phyloP scores from a whole-genome alignment of 2,113 vertebrate genomes.

The Parotia lawesii region DNA sequence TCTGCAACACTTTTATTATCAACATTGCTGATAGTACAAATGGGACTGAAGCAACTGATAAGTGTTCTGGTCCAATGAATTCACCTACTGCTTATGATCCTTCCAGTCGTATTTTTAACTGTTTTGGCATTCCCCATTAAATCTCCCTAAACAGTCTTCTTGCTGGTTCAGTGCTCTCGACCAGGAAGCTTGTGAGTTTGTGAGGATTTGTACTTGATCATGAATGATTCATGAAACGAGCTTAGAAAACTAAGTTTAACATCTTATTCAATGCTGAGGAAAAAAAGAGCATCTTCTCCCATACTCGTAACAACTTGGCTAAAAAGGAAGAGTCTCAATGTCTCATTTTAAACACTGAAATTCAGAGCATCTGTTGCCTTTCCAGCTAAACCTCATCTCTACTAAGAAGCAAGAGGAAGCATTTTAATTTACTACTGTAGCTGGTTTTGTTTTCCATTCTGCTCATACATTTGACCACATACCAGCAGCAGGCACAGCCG shows the following conservation, averaged over 20 bases:
- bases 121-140: conserved; percentile 45
- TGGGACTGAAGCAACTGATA: conserved; percentile 37
- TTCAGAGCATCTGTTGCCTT: conserved; percentile 42
- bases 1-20: conserved; percentile 41
- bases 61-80: conserved; percentile 41
- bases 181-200: conserved; percentile 46
- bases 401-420: not conserved
- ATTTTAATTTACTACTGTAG: not conserved
- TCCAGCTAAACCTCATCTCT: conserved; percentile 14
- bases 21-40: conserved; percentile 22
- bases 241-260: conserved; percentile 62
- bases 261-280: conserved; percentile 33
- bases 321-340: conserved; percentile 36
- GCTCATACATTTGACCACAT: not conserved
- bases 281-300: conserved; percentile 52
- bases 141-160: conserved; percentile 45
- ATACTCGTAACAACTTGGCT: conserved; percentile 46
- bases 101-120: conserved; percentile 1
- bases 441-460: not conserved
- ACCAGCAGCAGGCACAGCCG: not conserved
- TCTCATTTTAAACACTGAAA: conserved; percentile 43
- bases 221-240: conserved; percentile 65
- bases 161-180: conserved; percentile 47
- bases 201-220: conserved; percentile 45
- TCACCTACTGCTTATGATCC: conserved; percentile 41